Evolutionary conservation across 2,113 vertebrate genomes (phyloP).

Genomic region (Seriola dumerili): DNA sequence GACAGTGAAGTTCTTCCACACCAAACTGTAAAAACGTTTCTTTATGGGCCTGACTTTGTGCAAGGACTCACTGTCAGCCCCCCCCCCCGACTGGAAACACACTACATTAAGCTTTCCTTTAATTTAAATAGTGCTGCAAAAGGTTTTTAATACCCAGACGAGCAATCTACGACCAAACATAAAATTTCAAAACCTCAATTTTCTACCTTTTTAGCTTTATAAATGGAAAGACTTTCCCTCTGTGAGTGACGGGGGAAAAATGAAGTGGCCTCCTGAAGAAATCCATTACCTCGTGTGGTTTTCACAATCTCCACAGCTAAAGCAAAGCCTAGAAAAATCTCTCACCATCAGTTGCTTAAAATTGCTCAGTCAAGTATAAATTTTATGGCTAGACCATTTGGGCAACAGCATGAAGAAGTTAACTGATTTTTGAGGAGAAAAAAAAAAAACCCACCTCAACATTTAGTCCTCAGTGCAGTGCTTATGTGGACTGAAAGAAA

Average conservation of each 20-base stretch:
- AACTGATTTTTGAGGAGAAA: background rate
- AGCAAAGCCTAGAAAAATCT: background rate
- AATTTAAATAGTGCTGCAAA: background rate
- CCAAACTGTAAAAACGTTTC: background rate
- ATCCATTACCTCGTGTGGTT: background rate
- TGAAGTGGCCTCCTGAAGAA: background rate
- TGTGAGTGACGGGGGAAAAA: background rate
- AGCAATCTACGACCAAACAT: background rate
- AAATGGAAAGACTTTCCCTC: background rate
- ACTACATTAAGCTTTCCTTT: background rate
- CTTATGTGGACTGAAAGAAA: too few relatives aligned
- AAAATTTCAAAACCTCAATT: background rate
- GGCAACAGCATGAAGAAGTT: background rate
- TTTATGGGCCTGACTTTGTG: background rate
- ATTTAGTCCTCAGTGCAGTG: background rate
- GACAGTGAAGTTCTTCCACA: background rate
- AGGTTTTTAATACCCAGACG: too few relatives aligned
- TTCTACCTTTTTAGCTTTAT: background rate
- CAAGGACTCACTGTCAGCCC: too few relatives aligned
- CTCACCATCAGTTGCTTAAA: background rate
- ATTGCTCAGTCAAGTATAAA: background rate
- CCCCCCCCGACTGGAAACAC: too few relatives aligned
- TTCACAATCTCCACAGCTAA: background rate
- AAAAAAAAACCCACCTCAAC: background rate
- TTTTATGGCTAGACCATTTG: background rate